phyloP scores from a whole-genome alignment of 2,113 vertebrate species.

The Bufo bufo region DNA sequence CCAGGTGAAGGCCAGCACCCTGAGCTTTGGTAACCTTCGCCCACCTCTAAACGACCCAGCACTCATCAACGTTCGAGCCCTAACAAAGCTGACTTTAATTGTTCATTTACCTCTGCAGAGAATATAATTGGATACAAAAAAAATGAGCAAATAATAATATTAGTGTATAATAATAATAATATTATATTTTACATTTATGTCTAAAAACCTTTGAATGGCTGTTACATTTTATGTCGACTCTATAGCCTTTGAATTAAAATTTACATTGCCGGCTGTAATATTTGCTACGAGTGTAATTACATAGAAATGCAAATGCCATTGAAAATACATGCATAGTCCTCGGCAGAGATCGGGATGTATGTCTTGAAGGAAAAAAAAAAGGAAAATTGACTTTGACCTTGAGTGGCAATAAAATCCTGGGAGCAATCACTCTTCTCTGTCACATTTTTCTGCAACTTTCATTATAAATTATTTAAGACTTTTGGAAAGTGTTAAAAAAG shows the following conservation, averaged over 20 bases:
- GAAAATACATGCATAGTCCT: not conserved
- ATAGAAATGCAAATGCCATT: not conserved
- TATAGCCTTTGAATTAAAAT: constrained; percentile 9
- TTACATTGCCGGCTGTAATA: not conserved
- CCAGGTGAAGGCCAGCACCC: not conserved
- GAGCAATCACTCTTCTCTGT: constrained; percentile 36
- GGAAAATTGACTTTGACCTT: constrained; percentile 41
- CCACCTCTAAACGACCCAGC: not conserved
- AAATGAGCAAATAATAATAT: too few species aligned
- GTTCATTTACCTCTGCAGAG: not conserved
- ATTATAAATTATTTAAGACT: constrained; percentile 58
- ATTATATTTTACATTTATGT: not conserved
- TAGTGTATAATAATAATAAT: too few species aligned
- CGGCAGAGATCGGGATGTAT: not conserved
- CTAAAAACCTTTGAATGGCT: not conserved
- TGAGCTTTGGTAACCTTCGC: not conserved
- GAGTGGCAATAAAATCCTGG: constrained; percentile 17
- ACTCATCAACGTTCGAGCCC: not conserved
- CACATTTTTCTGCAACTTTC: constrained; percentile 45
- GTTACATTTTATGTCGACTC: not conserved
- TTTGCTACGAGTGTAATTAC: not conserved
- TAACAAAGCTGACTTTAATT: not conserved
- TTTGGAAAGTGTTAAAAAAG: constrained; percentile 58
- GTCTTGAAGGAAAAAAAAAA: constrained; percentile 8
- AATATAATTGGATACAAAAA: not conserved